Evolutionary conservation across 2,888 invertebrate genomes (phyloP), one percentile per base, ranked within the genome.

Genomic region (Coelinius sp.): DNA sequence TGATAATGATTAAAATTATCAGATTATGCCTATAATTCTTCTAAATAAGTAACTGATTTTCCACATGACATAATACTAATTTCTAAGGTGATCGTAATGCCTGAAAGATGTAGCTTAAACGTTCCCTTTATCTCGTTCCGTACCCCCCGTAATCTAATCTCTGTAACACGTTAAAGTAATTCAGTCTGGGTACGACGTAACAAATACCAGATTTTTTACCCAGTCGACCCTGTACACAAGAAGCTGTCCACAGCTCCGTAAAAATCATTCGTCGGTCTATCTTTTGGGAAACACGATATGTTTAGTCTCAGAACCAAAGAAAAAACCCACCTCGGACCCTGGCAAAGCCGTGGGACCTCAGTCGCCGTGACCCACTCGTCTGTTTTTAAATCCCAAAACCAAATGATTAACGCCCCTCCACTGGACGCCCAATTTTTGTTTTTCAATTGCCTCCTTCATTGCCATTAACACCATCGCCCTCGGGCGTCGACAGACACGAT

Each of bases 221-320:
- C 27, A 56, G 27, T n/a, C 12, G 14, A 14, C 27, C 3, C n/a
- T 27, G 10, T 6, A 20, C 59, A 7, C 35, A 56, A 68, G 49
- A 68, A 79, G 79, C 80, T 78, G 82, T 81, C 81, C 76, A 73
- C 79, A 73, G 76, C 74, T 71, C 78, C 81, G 80, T 82, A 80
- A 79, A 82, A 82, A 83, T 82, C 78, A 79, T 79, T 81, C 73
- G 78, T 75, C 83, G 83, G 81, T 46, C 75, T 77, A 81, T 79
- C 84, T 83, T 83, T 76, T 81, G 70, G 75, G 85, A 81, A 84
- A 85, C 79, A 78, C 79, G 84, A 85, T 85, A 81, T 83, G 83
- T 84, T 85, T 84, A 81, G 82, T 83, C 83, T 83, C 76, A 76
- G 78, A 68, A 73, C 74, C 4, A 17, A 20, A 14, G n/a, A 7